These are phyloP conservation scores for Dorcus parallelipipedus DNA, from an alignment of 2,888 invertebrate genomes.

Conservation along the genomic window DNA sequence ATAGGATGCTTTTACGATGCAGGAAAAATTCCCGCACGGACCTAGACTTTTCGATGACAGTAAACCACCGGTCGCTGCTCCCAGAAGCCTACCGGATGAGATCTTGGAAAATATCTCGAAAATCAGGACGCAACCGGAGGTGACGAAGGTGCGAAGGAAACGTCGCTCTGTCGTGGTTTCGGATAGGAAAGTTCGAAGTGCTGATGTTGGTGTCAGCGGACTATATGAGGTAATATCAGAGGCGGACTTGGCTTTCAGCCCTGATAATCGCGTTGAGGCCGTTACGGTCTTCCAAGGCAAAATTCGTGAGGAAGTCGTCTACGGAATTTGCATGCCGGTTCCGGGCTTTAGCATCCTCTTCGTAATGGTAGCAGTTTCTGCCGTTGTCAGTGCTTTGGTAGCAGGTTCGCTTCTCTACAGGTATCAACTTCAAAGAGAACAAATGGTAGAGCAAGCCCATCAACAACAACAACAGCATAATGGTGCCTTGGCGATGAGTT, in stretches of 20 bases:
- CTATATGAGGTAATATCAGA: conserved; percentile 87
- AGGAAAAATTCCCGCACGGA: conserved; percentile 73
- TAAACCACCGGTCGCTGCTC: conserved; percentile 53
- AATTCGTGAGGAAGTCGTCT: conserved; percentile 85
- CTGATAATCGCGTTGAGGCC: conserved; percentile 73
- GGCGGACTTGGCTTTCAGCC: conserved; percentile 86
- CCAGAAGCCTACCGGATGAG: conserved; percentile 48
- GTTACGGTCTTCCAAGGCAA: conserved; percentile 86
- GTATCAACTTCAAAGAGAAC: conserved; percentile 73
- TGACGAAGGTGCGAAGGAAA: conserved; percentile 44
- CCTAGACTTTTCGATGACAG: conserved; percentile 63
- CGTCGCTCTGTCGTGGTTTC: conserved; percentile 63
- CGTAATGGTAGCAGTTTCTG: conserved; percentile 81
- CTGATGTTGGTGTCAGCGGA: conserved; percentile 86
- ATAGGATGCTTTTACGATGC: conserved; percentile 33
- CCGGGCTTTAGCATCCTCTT: conserved; percentile 86
- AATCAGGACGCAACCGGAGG: conserved; percentile 9
- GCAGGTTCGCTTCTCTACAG: conserved; percentile 79
- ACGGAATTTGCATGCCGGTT: conserved; percentile 87
- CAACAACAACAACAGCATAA: conserved; percentile 41
- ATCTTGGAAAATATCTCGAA: conserved; percentile 6
- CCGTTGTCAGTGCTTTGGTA: conserved; percentile 81
- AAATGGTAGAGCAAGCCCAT: conserved; percentile 48
- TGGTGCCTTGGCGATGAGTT: conserved; percentile 57
- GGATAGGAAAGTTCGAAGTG: conserved; percentile 73